Percentiles rank a stretch among this genome's conserved stretches.
Evolutionary conservation across 2,888 invertebrate genomes (phyloP).

Genomic region (Kryphioiulus occultus): DNA sequence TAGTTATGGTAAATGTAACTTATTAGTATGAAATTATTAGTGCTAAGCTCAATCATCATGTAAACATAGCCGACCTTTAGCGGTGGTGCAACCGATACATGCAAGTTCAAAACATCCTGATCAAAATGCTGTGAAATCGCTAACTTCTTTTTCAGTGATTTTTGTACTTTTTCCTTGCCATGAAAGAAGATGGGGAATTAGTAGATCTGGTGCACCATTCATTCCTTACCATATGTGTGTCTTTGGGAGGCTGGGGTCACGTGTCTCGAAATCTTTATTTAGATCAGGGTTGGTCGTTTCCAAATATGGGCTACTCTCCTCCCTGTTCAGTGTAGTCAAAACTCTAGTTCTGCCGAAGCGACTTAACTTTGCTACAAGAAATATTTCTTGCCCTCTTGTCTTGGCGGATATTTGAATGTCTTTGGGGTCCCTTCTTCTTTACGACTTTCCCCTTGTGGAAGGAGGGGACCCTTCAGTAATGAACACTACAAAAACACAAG

Average conservation of each 20-base stretch:
- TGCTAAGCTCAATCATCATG: too few species aligned
- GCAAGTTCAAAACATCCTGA: too few species aligned
- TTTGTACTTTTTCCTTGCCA: background rate
- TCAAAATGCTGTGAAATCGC: background rate
- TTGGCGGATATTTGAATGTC: background rate
- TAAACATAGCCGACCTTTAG: too few species aligned
- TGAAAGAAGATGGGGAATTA: background rate
- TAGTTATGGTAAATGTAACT: too few species aligned
- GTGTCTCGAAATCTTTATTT: conserved; percentile 29
- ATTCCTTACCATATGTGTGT: conserved; percentile 45
- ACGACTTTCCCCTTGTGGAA: background rate
- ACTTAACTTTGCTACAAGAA: background rate
- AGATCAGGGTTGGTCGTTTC: conserved; percentile 39
- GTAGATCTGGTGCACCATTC: background rate
- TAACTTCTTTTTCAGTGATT: background rate
- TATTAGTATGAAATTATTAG: too few species aligned
- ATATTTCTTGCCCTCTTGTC: background rate
- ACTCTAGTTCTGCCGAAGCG: background rate
- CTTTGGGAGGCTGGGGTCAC: conserved; percentile 18
- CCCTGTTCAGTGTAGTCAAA: background rate
- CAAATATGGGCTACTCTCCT: conserved; percentile 37
- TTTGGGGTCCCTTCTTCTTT: background rate
- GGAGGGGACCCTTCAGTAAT: background rate
- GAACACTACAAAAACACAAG: background rate
- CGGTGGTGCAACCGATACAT: too few species aligned